Percentiles rank a stretch among this genome's conserved stretches.
Conservation (phyloP, 2,888 invertebrate genomes). For the Ecliptopera silaceata region DNA sequence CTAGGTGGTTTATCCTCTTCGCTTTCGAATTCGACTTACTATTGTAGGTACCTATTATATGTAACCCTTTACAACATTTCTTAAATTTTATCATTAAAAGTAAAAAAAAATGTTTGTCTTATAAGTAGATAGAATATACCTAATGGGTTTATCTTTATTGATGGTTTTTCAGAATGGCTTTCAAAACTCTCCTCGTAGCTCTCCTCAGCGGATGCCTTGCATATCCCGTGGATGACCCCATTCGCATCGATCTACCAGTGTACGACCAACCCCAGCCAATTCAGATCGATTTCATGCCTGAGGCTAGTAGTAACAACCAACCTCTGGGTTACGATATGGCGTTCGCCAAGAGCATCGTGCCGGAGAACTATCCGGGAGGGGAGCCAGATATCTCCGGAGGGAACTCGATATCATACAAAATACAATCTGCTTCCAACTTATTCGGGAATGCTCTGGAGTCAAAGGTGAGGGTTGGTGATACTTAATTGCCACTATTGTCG, state of each 20-base stretch:
- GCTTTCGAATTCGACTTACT: too few species aligned
- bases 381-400: conserved; percentile 44
- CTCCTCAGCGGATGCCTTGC: conserved; percentile 45
- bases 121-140: too few species aligned
- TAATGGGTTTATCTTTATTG: too few species aligned
- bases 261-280: conserved; percentile 56
- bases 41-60: too few species aligned
- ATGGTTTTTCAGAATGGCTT: conserved; percentile 54
- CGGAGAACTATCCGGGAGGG: conserved; percentile 58
- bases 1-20: too few species aligned
- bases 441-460: conserved; percentile 44
- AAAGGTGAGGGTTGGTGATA: conserved; percentile 34
- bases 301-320: conserved; percentile 37
- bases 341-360: conserved; percentile 44
- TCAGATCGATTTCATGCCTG: conserved; percentile 46
- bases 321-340: conserved; percentile 15
- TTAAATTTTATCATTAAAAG: too few species aligned
- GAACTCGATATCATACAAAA: conserved; percentile 51
- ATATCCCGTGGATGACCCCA: conserved; percentile 64
- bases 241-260: conserved; percentile 70
- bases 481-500: too few species aligned
- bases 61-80: too few species aligned
- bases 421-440: conserved; percentile 47
- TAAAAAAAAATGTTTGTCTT: too few species aligned
- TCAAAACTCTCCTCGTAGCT: conserved; percentile 36